phyloP scores from a whole-genome alignment of 1,140 invertebrate species.

The Muscidifurax raptorellus region DNA sequence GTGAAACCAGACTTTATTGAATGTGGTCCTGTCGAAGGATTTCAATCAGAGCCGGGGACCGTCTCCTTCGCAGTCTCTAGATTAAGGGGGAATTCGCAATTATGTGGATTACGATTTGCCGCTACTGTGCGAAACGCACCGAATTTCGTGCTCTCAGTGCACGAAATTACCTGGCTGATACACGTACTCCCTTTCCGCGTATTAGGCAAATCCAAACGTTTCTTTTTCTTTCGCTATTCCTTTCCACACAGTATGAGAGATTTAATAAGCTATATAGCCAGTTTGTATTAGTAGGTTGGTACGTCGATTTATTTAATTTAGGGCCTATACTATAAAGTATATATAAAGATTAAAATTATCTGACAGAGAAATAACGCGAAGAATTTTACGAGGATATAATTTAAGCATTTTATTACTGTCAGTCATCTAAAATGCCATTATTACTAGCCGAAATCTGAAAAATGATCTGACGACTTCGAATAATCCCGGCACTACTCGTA shows the following conservation, averaged over 20 bases:
- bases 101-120: slow-evolving; percentile 59
- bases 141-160: background rate
- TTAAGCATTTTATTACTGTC: slow-evolving; percentile 16
- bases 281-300: background rate
- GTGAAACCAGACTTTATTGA: slow-evolving; percentile 61
- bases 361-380: background rate
- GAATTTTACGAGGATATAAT: slow-evolving; percentile 32
- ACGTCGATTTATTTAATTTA: background rate
- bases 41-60: slow-evolving; percentile 56
- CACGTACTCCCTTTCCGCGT: background rate
- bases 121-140: background rate
- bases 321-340: background rate
- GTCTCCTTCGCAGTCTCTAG: slow-evolving; percentile 52
- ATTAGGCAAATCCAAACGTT: background rate
- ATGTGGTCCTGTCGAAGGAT: slow-evolving; percentile 57
- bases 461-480: background rate
- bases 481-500: background rate
- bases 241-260: too few species aligned
- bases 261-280: background rate
- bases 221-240: background rate
- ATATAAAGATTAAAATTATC: background rate
- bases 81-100: slow-evolving; percentile 66
- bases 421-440: background rate
- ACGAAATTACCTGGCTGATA: slow-evolving; percentile 33
- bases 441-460: background rate